Base-by-base conservation (phyloP, 53 echinoderm and acorn worm genomes). In the Hippasteria phrygiana region DNA sequence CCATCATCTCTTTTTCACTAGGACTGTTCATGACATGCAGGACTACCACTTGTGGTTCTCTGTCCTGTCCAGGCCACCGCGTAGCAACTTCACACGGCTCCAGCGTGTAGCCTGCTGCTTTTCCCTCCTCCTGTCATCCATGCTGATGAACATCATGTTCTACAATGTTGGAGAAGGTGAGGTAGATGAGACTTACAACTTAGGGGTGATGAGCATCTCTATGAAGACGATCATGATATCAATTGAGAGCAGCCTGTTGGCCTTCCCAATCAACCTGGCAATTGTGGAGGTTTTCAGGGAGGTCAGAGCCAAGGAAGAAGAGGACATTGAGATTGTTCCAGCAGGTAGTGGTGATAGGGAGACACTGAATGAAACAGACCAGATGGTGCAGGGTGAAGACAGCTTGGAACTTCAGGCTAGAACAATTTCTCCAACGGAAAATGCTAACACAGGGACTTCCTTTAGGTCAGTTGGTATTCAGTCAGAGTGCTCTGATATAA, bases 21-120 rank as follows among this genome's bases (percentile, higher is more conserved):
- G 90, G 12, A 76, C 90, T 4, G 62, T 91, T 11, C 78, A 91
- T 0, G 95, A 97, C 89, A 92, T 97, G 78, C 93, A 93, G 71
- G 95, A 97, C 71, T 63, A 92, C 62, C 97, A 97, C 50, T 89
- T 97, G 37, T 97, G 97, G 97, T 88, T 95, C 43, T 95, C 95
- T 36, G 90, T 97, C 24, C 77, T 95, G 72, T 28, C 90, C 20
- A 46, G 94, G 18, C 95, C 97, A n/a, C 92, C 92, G 14, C 89
- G 91, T n/a, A 95, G 95, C 87, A 88, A 32, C 59, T 97, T 97
- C 77, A 95, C 94, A 17, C 92, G 95, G 27, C 94, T 95, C 11
- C 97, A 97, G 76, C 90, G 97, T 24, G 89, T 94, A 1, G 77
- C 97, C 82, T 97, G 97, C 72, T 97, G 97, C 79, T 88, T 91